phyloP scores from a whole-genome alignment of 1,140 invertebrate genomes.

The Diuraphis noxia region DNA sequence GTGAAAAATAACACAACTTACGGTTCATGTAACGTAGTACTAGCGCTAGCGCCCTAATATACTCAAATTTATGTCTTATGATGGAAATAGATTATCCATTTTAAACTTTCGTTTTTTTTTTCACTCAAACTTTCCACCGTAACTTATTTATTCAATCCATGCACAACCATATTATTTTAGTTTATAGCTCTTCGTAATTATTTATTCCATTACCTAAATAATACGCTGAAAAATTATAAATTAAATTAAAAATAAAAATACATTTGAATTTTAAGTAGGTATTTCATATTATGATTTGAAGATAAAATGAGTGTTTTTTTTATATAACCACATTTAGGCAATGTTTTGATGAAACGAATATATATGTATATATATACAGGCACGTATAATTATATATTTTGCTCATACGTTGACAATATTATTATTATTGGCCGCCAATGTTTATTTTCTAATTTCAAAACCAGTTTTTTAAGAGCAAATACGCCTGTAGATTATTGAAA shows the following conservation, averaged over 20 bases:
- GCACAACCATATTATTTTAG: too few relatives aligned
- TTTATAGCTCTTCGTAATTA: not conserved
- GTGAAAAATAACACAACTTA: not conserved
- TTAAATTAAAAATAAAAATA: not conserved
- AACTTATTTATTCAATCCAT: not conserved
- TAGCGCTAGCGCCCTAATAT: not conserved
- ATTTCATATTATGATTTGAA: not conserved
- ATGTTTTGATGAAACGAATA: not conserved
- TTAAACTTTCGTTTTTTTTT: not conserved
- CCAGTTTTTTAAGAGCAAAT: not conserved
- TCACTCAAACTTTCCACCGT: not conserved
- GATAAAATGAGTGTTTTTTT: not conserved
- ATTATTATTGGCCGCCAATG: not conserved
- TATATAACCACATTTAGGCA: not conserved
- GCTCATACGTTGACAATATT: not conserved
- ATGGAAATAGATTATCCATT: not conserved
- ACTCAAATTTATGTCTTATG: not conserved
- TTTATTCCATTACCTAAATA: not conserved
- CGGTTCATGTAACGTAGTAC: not conserved
- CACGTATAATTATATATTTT: not conserved
- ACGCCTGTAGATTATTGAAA: not conserved
- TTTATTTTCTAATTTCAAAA: constrained; percentile 18
- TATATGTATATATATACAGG: not conserved
- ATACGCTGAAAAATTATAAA: not conserved
- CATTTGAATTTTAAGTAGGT: not conserved